Conservation (phyloP, 2,797 vertebrate genomes). For the Helostoma temminkii region DNA sequence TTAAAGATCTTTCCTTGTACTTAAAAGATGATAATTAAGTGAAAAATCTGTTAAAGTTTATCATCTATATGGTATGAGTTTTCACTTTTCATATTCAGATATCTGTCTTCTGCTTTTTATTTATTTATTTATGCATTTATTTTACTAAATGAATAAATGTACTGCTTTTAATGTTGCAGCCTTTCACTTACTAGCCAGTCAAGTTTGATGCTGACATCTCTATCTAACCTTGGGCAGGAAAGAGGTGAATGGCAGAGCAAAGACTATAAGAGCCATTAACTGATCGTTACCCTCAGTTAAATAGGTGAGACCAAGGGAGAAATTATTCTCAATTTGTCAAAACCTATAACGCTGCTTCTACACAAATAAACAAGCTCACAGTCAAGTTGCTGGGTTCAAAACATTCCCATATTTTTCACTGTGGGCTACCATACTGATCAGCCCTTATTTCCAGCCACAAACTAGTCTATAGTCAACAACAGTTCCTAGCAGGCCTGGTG, state of each 20-base stretch:
- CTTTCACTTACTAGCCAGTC: not conserved
- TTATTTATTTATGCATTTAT: no score
- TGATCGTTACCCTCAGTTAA: constrained; percentile 53
- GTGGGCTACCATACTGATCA: constrained; percentile 49
- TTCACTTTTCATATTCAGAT: not conserved
- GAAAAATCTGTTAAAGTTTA: no score
- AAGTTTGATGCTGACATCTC: constrained; percentile 26
- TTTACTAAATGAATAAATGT: no score
- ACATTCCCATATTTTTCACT: constrained; percentile 57
- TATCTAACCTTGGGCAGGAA: constrained; percentile 50
- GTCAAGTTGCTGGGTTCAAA: constrained; percentile 43
- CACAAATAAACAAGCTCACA: constrained; percentile 14
- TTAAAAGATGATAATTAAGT: no score
- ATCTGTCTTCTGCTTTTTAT: no score
- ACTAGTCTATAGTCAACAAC: constrained; percentile 57
- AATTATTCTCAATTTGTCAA: constrained; percentile 11
- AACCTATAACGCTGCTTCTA: constrained; percentile 9
- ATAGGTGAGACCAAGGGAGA: constrained; percentile 29
- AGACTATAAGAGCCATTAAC: constrained; percentile 44
- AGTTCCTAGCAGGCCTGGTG: constrained; percentile 63
- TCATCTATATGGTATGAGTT: no score
- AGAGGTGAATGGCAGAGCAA: constrained; percentile 35
- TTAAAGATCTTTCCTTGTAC: no score
- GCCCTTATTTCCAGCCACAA: constrained; percentile 73
- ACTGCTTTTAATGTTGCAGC: constrained; percentile 13